Percentiles rank a stretch among this genome's conserved stretches.
Conservation (phyloP, 2,113 vertebrate genomes). For the Carassius auratus region DNA sequence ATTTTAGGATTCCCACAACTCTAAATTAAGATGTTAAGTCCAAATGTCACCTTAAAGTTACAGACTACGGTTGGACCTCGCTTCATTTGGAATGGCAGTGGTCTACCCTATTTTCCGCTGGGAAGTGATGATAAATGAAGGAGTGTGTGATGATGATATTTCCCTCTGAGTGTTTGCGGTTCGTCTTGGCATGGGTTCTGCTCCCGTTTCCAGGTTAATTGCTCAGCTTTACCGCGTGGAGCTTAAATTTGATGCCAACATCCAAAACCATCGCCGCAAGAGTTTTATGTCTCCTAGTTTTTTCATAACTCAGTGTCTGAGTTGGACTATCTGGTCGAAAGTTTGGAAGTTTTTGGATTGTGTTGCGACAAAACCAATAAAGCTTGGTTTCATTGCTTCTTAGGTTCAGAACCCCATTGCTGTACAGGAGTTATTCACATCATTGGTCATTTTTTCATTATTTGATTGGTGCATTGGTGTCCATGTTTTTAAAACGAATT, state of each 20-base stretch:
- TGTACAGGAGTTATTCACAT: not conserved
- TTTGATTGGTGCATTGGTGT: not conserved
- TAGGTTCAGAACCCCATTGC: not conserved
- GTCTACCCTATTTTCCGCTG: not conserved
- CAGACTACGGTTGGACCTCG: not conserved
- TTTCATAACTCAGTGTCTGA: not conserved
- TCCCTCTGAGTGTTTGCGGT: constrained; percentile 54
- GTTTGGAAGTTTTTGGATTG: not conserved
- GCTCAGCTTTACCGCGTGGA: constrained; percentile 49
- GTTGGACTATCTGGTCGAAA: not conserved
- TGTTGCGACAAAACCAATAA: not conserved
- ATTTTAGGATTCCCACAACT: too few species aligned
- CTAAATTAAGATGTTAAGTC: not conserved
- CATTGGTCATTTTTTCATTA: not conserved
- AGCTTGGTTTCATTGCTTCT: not conserved
- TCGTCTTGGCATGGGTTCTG: constrained; percentile 43
- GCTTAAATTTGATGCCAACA: constrained; percentile 51
- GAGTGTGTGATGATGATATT: constrained; percentile 19
- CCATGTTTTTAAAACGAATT: not conserved
- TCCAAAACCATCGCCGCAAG: constrained; percentile 35
- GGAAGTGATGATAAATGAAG: constrained; percentile 32
- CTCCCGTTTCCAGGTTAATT: constrained; percentile 65
- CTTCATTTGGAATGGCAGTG: constrained; percentile 11
- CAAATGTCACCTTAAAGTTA: not conserved
- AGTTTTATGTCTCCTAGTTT: constrained; percentile 26